phyloP scores from a whole-genome alignment of 2,797 vertebrate genomes.

The Acanthurus leucopareius region DNA sequence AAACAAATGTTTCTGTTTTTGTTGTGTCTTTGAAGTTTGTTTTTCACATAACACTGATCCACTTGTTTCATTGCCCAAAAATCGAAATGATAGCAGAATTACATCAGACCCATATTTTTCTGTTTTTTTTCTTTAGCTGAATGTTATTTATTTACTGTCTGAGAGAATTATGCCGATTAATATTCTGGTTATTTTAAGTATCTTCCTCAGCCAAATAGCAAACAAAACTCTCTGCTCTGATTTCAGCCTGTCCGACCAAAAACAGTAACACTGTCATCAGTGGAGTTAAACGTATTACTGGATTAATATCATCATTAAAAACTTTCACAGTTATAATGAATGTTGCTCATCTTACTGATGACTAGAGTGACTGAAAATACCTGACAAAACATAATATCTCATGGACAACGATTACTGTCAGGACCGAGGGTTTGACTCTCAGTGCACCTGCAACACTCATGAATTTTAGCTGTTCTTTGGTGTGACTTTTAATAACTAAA shows the following conservation, averaged over 20 bases:
- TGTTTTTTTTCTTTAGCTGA: too few relatives aligned
- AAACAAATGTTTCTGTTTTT: background rate
- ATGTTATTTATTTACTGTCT: too few relatives aligned
- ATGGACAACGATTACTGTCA: conserved; percentile 1
- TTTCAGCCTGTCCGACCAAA: too few relatives aligned
- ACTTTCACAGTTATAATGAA: conserved; percentile 22
- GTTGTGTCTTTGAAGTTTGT: background rate
- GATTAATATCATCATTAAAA: background rate
- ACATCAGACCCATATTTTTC: background rate
- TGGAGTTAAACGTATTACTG: conserved; percentile 24
- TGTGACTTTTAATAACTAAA: background rate
- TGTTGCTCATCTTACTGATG: conserved; percentile 31
- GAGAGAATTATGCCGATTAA: too few relatives aligned
- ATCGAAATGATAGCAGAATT: too few relatives aligned
- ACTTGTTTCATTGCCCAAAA: background rate
- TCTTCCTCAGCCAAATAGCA: too few relatives aligned
- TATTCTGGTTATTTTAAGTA: too few relatives aligned
- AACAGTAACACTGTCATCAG: too few relatives aligned
- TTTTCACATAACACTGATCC: background rate
- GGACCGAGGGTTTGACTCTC: background rate
- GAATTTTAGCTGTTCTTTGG: too few relatives aligned
- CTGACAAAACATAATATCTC: conserved; percentile 9
- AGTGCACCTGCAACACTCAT: background rate
- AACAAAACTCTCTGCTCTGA: too few relatives aligned
- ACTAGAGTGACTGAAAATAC: conserved; percentile 13